Percentiles rank a stretch among this genome's conserved stretches.
phyloP scores from a whole-genome alignment of 2,888 invertebrate species.

The Polylopha cassiicola region DNA sequence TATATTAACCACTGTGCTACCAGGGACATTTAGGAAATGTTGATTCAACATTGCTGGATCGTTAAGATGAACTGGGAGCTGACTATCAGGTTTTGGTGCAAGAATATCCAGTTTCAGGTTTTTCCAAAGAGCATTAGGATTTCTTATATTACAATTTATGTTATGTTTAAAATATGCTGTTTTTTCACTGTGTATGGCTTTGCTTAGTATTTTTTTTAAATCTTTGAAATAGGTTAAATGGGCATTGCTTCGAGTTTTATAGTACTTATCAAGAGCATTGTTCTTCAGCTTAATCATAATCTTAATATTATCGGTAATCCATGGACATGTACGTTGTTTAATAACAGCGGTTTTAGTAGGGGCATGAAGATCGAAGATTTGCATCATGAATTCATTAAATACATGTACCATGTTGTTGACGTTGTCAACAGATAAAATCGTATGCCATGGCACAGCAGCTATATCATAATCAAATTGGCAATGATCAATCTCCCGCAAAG shows the following conservation, averaged over 20 bases:
- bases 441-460: slow-evolving; percentile 1
- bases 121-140: slow-evolving; percentile 20
- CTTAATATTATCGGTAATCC: slow-evolving; percentile 17
- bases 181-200: slow-evolving; percentile 11
- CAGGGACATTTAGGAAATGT: slow-evolving; percentile 18
- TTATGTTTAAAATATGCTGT: slow-evolving; percentile 18
- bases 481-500: background rate
- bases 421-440: background rate
- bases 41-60: slow-evolving; percentile 15
- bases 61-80: slow-evolving; percentile 16
- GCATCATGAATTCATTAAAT: background rate
- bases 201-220: slow-evolving; percentile 9
- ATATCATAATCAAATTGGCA: background rate
- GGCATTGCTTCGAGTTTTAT: background rate
- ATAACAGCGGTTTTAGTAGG: slow-evolving; percentile 7
- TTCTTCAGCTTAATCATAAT: slow-evolving; percentile 18
- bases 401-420: background rate
- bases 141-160: slow-evolving; percentile 13
- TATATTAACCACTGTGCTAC: background rate
- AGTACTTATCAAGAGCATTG: slow-evolving; percentile 6
- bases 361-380: slow-evolving; percentile 17
- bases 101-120: slow-evolving; percentile 12
- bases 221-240: slow-evolving; percentile 17
- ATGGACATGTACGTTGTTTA: slow-evolving; percentile 10
- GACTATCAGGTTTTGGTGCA: background rate